phyloP scores from a whole-genome alignment of 2,888 invertebrate species.

The Ischnura elegans region DNA sequence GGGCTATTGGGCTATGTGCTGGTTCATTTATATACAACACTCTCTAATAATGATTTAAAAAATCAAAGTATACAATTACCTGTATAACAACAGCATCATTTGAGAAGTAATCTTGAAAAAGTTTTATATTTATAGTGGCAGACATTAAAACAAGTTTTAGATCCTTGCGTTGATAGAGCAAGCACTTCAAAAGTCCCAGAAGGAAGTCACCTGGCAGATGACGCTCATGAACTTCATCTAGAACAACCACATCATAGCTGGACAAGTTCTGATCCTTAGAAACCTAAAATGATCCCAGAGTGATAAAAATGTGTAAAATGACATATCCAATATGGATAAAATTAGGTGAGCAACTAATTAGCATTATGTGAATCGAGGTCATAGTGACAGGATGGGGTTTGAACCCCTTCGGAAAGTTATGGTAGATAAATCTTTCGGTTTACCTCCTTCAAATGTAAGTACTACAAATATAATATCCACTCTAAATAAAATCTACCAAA shows the following conservation, averaged over 20 bases:
- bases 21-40: no score
- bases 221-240: constrained; percentile 98
- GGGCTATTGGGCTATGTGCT: no score
- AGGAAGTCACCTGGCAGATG: constrained; percentile 97
- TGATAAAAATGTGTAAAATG: not conserved
- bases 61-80: constrained; percentile 77
- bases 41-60: no score
- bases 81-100: constrained; percentile 91
- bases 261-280: constrained; percentile 89
- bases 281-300: constrained; percentile 80
- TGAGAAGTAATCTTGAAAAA: constrained; percentile 95
- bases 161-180: constrained; percentile 88
- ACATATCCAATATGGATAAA: not conserved
- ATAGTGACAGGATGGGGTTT: no score
- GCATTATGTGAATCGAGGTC: no score
- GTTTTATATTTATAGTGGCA: constrained; percentile 97
- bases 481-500: no score
- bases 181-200: constrained; percentile 95
- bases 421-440: no score
- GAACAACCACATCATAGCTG: constrained; percentile 93
- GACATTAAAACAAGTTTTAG: constrained; percentile 98
- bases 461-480: no score
- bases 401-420: no score
- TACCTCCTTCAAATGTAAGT: no score
- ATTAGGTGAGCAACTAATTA: not conserved